These are phyloP conservation scores for Chaunax sp. DNA, from an alignment of 2,797 vertebrate species.

Conservation along the genomic window DNA sequence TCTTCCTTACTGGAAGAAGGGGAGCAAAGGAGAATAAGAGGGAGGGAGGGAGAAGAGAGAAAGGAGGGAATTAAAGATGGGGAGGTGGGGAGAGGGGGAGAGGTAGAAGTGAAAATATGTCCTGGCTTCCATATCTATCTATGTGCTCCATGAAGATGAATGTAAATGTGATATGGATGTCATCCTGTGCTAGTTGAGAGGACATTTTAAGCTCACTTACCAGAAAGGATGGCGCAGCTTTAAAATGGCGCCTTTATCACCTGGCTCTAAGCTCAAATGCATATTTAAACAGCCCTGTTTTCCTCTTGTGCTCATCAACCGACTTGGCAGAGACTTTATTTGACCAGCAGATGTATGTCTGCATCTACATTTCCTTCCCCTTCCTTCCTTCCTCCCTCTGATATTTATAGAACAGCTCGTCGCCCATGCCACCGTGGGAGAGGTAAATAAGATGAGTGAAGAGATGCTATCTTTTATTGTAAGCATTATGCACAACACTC, in stretches of 20 bases:
- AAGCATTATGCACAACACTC: conserved; percentile 90
- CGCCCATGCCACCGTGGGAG: conserved; percentile 80
- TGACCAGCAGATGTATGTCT: conserved; percentile 74
- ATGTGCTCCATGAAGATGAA: conserved; percentile 69
- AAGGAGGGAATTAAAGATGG: conserved; percentile 68
- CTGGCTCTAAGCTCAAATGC: conserved; percentile 85
- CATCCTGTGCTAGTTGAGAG: conserved; percentile 35
- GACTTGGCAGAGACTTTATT: conserved; percentile 86
- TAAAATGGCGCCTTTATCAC: conserved; percentile 85
- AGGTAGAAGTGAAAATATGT: conserved; percentile 59
- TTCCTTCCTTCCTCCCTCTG: conserved; percentile 49
- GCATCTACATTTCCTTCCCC: conserved; percentile 53
- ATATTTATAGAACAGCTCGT: conserved; percentile 92
- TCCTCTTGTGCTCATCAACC: conserved; percentile 55
- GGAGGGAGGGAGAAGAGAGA: conserved; percentile 34
- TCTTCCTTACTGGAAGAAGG: conserved; percentile 78
- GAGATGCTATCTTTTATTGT: conserved; percentile 96
- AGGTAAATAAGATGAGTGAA: conserved; percentile 97
- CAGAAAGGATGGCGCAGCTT: conserved; percentile 44
- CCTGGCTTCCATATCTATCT: conserved; percentile 74
- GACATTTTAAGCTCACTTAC: conserved; percentile 65
- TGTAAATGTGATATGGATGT: conserved; percentile 68
- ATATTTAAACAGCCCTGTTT: conserved; percentile 57
- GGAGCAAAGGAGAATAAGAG: conserved; percentile 30
- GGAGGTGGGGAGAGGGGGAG: conserved; percentile 43